Conservation (phyloP, 53 echinoderm and acorn worm species). For the Echinometra lucunter region DNA sequence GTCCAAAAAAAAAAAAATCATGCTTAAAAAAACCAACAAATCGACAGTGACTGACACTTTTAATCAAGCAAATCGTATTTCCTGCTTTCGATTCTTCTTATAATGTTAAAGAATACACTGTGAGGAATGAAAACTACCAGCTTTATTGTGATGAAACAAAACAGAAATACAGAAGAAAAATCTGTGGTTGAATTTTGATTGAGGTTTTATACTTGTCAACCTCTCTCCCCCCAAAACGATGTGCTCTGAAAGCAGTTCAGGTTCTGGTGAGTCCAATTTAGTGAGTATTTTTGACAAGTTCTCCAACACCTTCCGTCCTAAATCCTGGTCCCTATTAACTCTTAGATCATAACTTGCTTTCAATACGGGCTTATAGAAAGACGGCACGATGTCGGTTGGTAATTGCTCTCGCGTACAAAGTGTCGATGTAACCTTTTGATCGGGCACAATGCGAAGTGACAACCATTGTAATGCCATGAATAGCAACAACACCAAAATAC, state of each 20-base stretch:
- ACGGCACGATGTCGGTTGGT: background rate
- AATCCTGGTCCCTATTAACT: background rate
- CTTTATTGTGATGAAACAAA: conserved; percentile 3
- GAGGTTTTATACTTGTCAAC: background rate
- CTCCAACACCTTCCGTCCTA: background rate
- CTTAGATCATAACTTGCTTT: conserved; percentile 36
- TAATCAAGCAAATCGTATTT: background rate
- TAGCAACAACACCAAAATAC: conserved; percentile 52
- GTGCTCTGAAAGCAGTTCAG: background rate
- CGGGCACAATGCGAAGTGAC: background rate
- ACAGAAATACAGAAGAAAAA: background rate
- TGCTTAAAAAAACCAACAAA: background rate
- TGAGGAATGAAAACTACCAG: background rate
- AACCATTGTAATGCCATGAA: conserved; percentile 46
- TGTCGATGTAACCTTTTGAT: background rate
- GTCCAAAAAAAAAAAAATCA: background rate
- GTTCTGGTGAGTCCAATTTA: background rate
- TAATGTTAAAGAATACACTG: background rate
- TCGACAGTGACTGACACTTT: background rate
- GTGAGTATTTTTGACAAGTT: background rate
- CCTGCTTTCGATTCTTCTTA: background rate
- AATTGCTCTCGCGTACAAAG: conserved; percentile 46
- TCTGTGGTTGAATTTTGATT: conserved; percentile 2
- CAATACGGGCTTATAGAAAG: background rate
- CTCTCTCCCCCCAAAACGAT: background rate